Conservation (phyloP, 64 coral and sea anemone species). For the Stichodactyla helianthus region DNA sequence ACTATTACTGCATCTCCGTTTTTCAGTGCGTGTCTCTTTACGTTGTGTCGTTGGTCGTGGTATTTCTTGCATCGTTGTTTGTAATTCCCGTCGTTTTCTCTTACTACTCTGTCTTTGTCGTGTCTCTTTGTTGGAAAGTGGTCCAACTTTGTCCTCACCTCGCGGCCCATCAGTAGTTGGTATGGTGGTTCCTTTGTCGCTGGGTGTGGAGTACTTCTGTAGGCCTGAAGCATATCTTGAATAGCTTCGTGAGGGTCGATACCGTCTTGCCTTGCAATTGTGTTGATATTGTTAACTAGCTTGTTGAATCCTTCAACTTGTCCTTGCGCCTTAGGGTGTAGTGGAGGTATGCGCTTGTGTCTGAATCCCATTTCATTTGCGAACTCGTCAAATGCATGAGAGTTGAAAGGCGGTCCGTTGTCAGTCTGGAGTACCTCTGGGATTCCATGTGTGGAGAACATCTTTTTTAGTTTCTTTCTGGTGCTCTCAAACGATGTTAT, state of each 20-base stretch:
- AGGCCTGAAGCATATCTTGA: conserved; percentile 30
- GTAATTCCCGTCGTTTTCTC: not conserved
- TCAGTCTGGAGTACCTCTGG: conserved; percentile 42
- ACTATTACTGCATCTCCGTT: conserved; percentile 31
- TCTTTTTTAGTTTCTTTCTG: conserved; percentile 11
- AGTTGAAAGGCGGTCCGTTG: conserved; percentile 54
- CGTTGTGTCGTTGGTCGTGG: conserved; percentile 50
- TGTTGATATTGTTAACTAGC: conserved; percentile 43
- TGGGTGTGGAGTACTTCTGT: conserved; percentile 26
- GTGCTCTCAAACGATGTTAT: not conserved
- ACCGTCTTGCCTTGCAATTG: conserved; percentile 37
- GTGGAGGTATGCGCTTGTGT: conserved; percentile 31
- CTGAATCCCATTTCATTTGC: conserved; percentile 45
- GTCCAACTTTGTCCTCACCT: conserved; percentile 11
- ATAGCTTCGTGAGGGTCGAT: conserved; percentile 32
- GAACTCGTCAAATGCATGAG: conserved; percentile 29
- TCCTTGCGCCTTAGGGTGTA: conserved; percentile 55
- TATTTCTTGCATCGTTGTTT: conserved; percentile 39
- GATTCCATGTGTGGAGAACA: conserved; percentile 48
- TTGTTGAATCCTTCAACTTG: conserved; percentile 63
- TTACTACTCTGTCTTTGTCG: conserved; percentile 8
- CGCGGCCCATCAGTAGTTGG: conserved; percentile 19
- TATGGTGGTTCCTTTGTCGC: conserved; percentile 26
- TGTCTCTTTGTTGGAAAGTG: conserved; percentile 18
- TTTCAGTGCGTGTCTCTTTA: conserved; percentile 34